Base-by-base conservation (phyloP, 1,140 invertebrate genomes). In the Phortica variegata region DNA sequence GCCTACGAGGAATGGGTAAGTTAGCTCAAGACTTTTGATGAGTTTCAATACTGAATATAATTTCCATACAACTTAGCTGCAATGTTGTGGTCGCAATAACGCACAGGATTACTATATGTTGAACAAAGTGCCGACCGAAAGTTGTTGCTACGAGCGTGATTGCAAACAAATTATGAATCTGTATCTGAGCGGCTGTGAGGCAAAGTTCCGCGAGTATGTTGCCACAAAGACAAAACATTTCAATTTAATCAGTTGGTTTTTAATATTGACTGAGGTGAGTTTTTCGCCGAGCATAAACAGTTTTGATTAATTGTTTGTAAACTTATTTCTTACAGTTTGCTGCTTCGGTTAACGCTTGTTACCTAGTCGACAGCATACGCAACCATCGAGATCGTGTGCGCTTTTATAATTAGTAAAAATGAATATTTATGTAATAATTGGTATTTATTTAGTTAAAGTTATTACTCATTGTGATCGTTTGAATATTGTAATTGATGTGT, bases 381-480 rank as follows among this genome's bases (percentile, higher is more conserved):
- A 73, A 73, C 52, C 62, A 70, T 48, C 58, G 62, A 33, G 70
- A 73, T 56, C 70, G 70, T 37, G 56, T 65, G 48, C 52, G 70
- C 36, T 73, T 73, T 52, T 73, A 65, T 61, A 70, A 63, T 51
- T 69, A 53, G 49, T 17, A 43, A 19, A 41, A 12, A n/a, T n/a
- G n/a, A n/a, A n/a, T n/a, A n/a, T 32, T 26, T 31, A 15, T 29
- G 3, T 43, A 43, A n/a, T 43, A 15, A 29, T 39, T 49, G 45
- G 31, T 47, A 46, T 48, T 20, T 33, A 9, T 50, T 9, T 32
- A 6, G n/a, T 32, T 41, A 21, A 29, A n/a, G n/a, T n/a, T n/a
- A n/a, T n/a, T n/a, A n/a, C n/a, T n/a, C n/a, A n/a, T n/a, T n/a
- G n/a, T n/a, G n/a, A n/a, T n/a, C n/a, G n/a, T n/a, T n/a, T n/a